Percentiles rank a stretch among this genome's conserved stretches.
Evolutionary conservation across 1,140 invertebrate genomes (phyloP).

Genomic region (Rhopalosiphum maidis): DNA sequence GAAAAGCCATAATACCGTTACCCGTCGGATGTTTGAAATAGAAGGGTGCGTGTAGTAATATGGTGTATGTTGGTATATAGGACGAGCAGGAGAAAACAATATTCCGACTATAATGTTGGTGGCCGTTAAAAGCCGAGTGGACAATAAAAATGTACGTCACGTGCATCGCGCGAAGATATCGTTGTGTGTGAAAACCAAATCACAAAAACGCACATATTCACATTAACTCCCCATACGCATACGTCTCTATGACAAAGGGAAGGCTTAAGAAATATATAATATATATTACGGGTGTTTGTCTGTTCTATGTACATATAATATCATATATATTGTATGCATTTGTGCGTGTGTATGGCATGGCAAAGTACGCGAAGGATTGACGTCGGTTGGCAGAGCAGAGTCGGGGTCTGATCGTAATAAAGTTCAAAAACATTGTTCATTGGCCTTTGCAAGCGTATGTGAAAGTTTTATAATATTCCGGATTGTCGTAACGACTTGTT

Average conservation of each 20-base stretch:
- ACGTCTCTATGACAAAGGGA: neutral
- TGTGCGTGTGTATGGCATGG: neutral
- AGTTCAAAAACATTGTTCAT: slow-evolving; percentile 18
- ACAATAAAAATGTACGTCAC: slow-evolving; percentile 29
- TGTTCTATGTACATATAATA: neutral
- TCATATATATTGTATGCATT: neutral
- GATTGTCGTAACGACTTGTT: slow-evolving; percentile 17
- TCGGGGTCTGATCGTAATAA: neutral
- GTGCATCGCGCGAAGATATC: neutral
- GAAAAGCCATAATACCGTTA: neutral
- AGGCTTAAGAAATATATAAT: slow-evolving; percentile 19
- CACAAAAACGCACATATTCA: slow-evolving; percentile 16
- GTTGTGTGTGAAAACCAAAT: neutral
- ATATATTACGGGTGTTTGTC: neutral
- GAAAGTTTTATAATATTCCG: neutral
- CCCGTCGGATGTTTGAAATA: neutral
- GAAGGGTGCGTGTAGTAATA: neutral
- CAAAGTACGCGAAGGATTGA: neutral
- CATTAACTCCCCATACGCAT: neutral
- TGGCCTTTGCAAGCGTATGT: neutral
- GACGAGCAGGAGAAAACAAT: neutral
- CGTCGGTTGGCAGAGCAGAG: neutral
- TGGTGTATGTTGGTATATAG: neutral
- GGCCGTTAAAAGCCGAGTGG: neutral
- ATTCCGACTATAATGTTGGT: neutral